Evolutionary conservation across 2,888 invertebrate genomes (phyloP).

Genomic region (Zeuzera pyrina): DNA sequence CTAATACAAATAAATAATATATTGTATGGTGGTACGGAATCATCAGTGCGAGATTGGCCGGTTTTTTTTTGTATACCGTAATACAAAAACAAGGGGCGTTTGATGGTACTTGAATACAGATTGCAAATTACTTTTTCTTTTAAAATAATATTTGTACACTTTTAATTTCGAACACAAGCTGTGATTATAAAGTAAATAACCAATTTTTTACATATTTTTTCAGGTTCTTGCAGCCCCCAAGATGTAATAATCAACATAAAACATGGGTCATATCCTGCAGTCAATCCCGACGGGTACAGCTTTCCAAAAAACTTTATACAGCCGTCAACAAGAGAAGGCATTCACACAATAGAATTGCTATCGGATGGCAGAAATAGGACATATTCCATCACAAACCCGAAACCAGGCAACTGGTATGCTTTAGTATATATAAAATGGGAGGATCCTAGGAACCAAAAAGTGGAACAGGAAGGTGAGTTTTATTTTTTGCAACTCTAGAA

Average conservation of each 20-base stretch:
- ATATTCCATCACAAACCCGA: conserved; percentile 76
- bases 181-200: no score
- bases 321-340: conserved; percentile 49
- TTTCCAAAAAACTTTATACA: conserved; percentile 79
- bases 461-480: conserved; percentile 83
- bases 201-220: no score
- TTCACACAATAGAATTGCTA: conserved; percentile 72
- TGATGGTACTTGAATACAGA: no score
- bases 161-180: not conserved
- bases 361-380: conserved; percentile 76
- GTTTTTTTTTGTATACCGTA: no score
- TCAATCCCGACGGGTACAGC: conserved; percentile 85
- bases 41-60: no score
- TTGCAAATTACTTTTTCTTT: not conserved
- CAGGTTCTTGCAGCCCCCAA: conserved; percentile 74
- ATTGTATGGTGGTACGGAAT: no score
- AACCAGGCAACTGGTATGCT: conserved; percentile 86
- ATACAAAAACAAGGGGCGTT: no score
- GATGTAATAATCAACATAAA: conserved; percentile 82
- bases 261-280: conserved; percentile 86
- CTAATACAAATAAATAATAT: no score
- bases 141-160: not conserved
- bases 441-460: conserved; percentile 79
- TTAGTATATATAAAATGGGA: conserved; percentile 84
- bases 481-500: no score